Percentiles rank a stretch among this genome's conserved stretches.
phyloP scores from a whole-genome alignment of 1,140 invertebrate species.

The Tetramorium alpestre region DNA sequence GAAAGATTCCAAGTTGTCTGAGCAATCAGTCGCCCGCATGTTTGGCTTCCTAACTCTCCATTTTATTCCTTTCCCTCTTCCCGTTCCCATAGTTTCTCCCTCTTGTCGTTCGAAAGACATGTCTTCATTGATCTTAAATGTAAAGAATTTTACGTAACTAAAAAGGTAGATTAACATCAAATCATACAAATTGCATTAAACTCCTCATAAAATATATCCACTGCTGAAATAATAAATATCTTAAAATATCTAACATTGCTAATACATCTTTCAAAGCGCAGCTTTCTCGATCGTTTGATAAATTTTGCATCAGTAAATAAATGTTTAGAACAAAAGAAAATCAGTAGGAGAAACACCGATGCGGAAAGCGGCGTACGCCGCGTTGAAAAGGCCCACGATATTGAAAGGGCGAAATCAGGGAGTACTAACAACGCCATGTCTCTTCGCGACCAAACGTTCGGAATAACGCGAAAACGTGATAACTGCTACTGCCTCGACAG shows the following conservation, averaged over 20 bases:
- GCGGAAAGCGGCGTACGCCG: not conserved
- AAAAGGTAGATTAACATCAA: not conserved
- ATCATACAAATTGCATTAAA: not conserved
- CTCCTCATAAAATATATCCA: not conserved
- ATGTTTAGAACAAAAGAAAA: not conserved
- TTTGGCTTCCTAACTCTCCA: slow-evolving; percentile 62
- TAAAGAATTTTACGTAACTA: slow-evolving; percentile 38
- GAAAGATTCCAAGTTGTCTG: slow-evolving; percentile 56
- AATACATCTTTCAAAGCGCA: not conserved
- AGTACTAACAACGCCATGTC: slow-evolving; percentile 19
- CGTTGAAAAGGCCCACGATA: not conserved
- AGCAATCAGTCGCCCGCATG: slow-evolving; percentile 69
- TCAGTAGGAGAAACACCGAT: not conserved
- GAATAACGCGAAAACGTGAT: slow-evolving; percentile 49
- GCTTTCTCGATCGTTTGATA: not conserved
- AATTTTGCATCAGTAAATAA: not conserved
- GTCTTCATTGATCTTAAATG: slow-evolving; percentile 20
- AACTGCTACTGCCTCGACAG: slow-evolving; percentile 38
- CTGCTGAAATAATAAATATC: not conserved
- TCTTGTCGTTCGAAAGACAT: slow-evolving; percentile 5
- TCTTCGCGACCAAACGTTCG: slow-evolving; percentile 42
- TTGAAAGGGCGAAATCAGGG: not conserved
- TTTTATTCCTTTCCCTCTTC: slow-evolving; percentile 21
- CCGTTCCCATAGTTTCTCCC: slow-evolving; percentile 3
- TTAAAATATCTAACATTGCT: not conserved